Evolutionary conservation across 1,140 invertebrate genomes (phyloP), one percentile per base, ranked within the genome.

Genomic region (Papilio aristodemus): DNA sequence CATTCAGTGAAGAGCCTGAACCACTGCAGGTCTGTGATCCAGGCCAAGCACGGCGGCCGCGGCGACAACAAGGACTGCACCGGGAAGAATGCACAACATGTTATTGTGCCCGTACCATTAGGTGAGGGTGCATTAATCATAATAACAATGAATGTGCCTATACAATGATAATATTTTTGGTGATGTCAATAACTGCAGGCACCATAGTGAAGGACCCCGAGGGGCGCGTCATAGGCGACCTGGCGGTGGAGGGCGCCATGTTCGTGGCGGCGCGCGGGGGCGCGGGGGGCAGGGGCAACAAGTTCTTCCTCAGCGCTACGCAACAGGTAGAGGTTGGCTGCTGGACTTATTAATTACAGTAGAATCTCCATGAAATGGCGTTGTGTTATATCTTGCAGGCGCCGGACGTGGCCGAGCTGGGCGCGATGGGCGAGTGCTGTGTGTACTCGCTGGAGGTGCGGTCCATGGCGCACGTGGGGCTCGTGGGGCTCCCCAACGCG

Each of bases 401-500:
- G 27, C 99, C 99, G 6, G 89, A 94, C 70, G 93, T 98, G 71
- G 96, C 96, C 37, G 98, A 99, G 91, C 93, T 94, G 80, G 99
- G 99, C 0, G 98, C 96, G 0, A 38, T 79, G 9, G 99, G 98
- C 3, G 98, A 99, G 92, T 90, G 92, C 6, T 82, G 93, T 5
- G 81, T 86, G 37, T 98, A 97, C 81, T 88, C 92, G 1, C 81
- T 99, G 2, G 98, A 99, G 92, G 90, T 99, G 54, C 94, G 95
- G 76, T 97, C 96, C 39, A 98, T 99, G 94, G 99, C 99, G 4
- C 95, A 99, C 88, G 93, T 98, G 74, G 99, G 98, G 70, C 87
- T 99, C 79, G 95, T 99, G 79, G 98, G 98, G 0, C 96, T 98
- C 90, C 98, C 99, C 36, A 99, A 99, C 93, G 98, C 97, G 62